Evolutionary conservation across 2,113 vertebrate species (phyloP).

Genomic region (Laticauda laticaudata): DNA sequence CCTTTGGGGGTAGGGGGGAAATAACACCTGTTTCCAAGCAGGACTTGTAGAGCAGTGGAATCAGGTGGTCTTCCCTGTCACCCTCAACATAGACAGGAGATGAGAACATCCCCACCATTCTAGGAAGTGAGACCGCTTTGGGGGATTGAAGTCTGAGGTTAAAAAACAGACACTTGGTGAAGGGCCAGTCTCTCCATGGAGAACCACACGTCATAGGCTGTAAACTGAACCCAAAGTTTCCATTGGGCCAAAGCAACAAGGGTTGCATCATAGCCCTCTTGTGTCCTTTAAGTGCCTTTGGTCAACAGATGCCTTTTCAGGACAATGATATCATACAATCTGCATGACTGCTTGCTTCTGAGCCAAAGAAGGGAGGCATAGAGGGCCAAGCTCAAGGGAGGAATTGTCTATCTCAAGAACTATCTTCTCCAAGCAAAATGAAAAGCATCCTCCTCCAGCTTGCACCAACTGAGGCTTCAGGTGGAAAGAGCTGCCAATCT

Average conservation of each 20-base stretch:
- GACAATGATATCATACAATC: constrained; percentile 66
- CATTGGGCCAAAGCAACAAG: constrained; percentile 64
- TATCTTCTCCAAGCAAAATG: not conserved
- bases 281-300: constrained; percentile 63
- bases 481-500: not conserved
- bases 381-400: not conserved
- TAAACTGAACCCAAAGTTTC: constrained; percentile 73
- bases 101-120: constrained; percentile 43
- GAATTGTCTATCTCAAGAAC: not conserved
- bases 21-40: constrained; percentile 51
- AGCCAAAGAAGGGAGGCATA: not conserved
- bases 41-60: constrained; percentile 16
- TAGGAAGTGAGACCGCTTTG: constrained; percentile 34
- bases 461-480: not conserved
- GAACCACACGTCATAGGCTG: constrained; percentile 52
- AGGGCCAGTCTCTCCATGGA: constrained; percentile 39
- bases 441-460: not conserved
- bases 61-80: constrained; percentile 19
- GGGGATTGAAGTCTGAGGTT: constrained; percentile 39
- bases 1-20: not conserved
- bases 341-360: constrained; percentile 44
- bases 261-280: constrained; percentile 70
- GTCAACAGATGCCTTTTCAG: constrained; percentile 70
- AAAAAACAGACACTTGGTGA: constrained; percentile 28
- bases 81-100: constrained; percentile 17